A percentile compares a stretch with the other conserved stretches of the same genome.
phyloP scores from a whole-genome alignment of 37 sponge, comb jelly and placozoan genomes.

The Agelas oroides region DNA sequence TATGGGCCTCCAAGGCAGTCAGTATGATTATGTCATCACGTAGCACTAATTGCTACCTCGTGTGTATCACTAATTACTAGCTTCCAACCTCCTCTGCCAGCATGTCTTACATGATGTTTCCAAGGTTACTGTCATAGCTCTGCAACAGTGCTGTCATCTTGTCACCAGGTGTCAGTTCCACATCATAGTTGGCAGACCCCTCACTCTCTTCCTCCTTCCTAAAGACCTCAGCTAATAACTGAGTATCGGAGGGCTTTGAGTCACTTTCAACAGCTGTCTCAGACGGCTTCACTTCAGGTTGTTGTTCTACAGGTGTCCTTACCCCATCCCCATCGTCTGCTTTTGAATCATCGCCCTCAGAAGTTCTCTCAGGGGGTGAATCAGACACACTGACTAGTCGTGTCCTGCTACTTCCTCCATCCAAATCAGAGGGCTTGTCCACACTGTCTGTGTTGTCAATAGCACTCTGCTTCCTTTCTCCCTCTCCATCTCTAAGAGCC shows the following conservation, averaged over 20 bases:
- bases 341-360: not conserved
- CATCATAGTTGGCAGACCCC: not conserved
- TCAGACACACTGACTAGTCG: not conserved
- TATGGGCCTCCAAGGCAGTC: too few relatives aligned
- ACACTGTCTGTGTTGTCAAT: too few relatives aligned
- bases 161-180: conserved; percentile 21
- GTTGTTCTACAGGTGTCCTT: not conserved
- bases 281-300: not conserved
- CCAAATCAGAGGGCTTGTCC: too few relatives aligned
- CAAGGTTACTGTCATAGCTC: conserved; percentile 29
- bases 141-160: not conserved
- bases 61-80: too few relatives aligned
- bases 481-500: too few relatives aligned
- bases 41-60: too few relatives aligned
- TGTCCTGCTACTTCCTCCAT: not conserved
- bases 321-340: not conserved
- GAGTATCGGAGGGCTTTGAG: not conserved
- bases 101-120: conserved; percentile 16
- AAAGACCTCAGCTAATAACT: conserved; percentile 7
- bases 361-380: not conserved
- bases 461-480: too few relatives aligned
- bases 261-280: not conserved
- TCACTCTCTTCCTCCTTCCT: not conserved
- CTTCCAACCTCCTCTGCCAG: too few relatives aligned
- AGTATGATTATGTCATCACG: too few relatives aligned